Evolutionary conservation across 2,888 invertebrate species (phyloP).

Genomic region (Cephalotes varians): DNA sequence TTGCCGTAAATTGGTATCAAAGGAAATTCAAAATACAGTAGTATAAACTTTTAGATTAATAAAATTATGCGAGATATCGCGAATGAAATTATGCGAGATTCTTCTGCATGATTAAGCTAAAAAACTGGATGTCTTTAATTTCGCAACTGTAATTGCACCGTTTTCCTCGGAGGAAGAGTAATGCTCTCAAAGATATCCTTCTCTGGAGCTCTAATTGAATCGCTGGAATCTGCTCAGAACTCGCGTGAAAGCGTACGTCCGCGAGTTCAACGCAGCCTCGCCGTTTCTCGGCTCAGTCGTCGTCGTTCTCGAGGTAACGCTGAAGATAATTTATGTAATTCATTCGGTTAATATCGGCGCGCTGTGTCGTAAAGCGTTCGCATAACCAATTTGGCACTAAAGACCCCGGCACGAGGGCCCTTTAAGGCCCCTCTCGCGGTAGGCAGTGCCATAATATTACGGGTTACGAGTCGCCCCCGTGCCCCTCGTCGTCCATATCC

Average conservation of each 20-base stretch:
- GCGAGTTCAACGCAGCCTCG: constrained; percentile 22
- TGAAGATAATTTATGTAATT: constrained; percentile 80
- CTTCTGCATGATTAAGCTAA: neutral
- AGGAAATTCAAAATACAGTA: neutral
- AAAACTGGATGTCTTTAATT: neutral
- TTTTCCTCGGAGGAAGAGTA: neutral
- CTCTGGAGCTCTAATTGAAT: neutral
- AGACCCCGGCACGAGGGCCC: constrained; percentile 78
- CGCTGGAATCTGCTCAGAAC: constrained; percentile 23
- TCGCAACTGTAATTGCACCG: neutral
- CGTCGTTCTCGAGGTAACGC: constrained; percentile 69
- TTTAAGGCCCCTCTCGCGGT: constrained; percentile 78
- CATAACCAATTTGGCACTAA: constrained; percentile 83
- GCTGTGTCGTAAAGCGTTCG: constrained; percentile 80
- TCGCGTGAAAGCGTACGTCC: constrained; percentile 3
- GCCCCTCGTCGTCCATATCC: constrained; percentile 63
- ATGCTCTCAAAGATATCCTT: neutral
- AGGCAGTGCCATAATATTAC: constrained; percentile 81
- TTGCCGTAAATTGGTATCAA: neutral
- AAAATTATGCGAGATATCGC: neutral
- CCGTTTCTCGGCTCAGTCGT: constrained; percentile 31
- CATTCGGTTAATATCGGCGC: constrained; percentile 78
- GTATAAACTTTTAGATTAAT: neutral
- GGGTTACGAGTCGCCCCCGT: constrained; percentile 79
- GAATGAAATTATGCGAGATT: neutral